These are phyloP conservation scores for Monomorium pharaonis DNA, from an alignment of 1,140 invertebrate species.

Conservation along the genomic window DNA sequence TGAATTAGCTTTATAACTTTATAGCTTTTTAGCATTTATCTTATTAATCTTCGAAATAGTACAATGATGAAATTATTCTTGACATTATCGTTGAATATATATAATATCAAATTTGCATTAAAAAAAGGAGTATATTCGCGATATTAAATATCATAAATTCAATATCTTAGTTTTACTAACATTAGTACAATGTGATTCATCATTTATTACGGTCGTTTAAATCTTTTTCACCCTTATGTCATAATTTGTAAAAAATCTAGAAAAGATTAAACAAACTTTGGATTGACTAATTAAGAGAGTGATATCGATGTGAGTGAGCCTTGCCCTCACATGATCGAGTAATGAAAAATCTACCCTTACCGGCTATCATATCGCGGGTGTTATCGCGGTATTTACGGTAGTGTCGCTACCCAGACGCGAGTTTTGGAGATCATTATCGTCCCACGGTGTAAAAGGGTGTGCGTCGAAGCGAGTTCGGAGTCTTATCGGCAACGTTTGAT, in stretches of 20 bases:
- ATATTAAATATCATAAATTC: neutral
- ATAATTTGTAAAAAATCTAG: neutral
- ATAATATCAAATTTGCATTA: neutral
- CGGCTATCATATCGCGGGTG: slow-evolving; percentile 16
- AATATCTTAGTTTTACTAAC: neutral
- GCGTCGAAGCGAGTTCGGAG: slow-evolving; percentile 38
- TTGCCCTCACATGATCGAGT: neutral
- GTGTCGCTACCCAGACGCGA: slow-evolving; percentile 30
- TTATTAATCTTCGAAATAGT: neutral
- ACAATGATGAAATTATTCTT: neutral
- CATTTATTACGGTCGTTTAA: neutral
- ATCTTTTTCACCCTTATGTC: neutral
- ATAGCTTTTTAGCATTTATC: neutral
- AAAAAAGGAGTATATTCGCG: neutral
- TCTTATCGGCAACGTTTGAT: slow-evolving; percentile 67
- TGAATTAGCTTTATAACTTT: neutral
- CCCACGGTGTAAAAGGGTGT: slow-evolving; percentile 45
- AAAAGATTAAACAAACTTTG: neutral
- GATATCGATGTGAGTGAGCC: neutral
- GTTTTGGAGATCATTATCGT: slow-evolving; percentile 60
- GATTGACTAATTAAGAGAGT: slow-evolving; percentile 9
- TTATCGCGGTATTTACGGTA: slow-evolving; percentile 36
- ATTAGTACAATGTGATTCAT: neutral
- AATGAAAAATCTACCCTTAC: slow-evolving; percentile 29
- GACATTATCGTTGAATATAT: neutral